Conservation (phyloP, 1,140 invertebrate species). For the Drosophila ercepeae region DNA sequence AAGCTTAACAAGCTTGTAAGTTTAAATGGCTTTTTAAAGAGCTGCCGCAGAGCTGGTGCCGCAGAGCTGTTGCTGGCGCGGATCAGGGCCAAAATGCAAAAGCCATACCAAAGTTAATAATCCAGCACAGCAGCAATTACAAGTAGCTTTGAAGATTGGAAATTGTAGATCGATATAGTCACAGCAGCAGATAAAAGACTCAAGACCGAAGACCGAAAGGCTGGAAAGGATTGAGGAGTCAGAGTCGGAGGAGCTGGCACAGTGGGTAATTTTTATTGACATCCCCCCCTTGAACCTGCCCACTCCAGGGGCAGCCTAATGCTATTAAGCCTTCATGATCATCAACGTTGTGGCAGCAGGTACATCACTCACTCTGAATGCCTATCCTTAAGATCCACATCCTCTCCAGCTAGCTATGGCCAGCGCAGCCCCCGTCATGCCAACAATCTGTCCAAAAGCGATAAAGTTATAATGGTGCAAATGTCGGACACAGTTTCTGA, state of each 20-base stretch:
- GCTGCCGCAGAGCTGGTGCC: slow-evolving; percentile 42
- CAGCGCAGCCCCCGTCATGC: slow-evolving; percentile 46
- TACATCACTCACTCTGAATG: slow-evolving; percentile 67
- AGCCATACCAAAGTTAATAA: slow-evolving; percentile 50
- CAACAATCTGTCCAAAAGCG: slow-evolving; percentile 81
- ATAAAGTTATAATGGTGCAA: slow-evolving; percentile 83
- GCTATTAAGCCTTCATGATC: slow-evolving; percentile 74
- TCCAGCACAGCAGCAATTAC: slow-evolving; percentile 59
- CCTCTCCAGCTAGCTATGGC: slow-evolving; percentile 3
- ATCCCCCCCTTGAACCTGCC: slow-evolving; percentile 29
- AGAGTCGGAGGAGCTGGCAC: not conserved
- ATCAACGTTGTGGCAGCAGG: slow-evolving; percentile 65
- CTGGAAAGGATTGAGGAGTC: not conserved
- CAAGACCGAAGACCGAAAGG: slow-evolving; percentile 1
- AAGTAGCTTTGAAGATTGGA: slow-evolving; percentile 70
- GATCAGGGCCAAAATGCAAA: slow-evolving; percentile 24
- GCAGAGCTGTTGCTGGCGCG: not conserved
- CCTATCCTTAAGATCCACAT: slow-evolving; percentile 12
- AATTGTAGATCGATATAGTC: slow-evolving; percentile 61
- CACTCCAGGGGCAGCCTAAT: slow-evolving; percentile 39
- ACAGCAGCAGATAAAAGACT: slow-evolving; percentile 41
- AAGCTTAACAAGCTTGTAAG: slow-evolving; percentile 82
- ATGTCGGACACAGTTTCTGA: slow-evolving; percentile 77
- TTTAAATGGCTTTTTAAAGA: slow-evolving; percentile 79
- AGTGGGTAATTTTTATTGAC: slow-evolving; percentile 68